Evolutionary conservation across 2,888 invertebrate genomes (phyloP), one percentile per base, ranked within the genome.

Genomic region (Mythimna loreyi): DNA sequence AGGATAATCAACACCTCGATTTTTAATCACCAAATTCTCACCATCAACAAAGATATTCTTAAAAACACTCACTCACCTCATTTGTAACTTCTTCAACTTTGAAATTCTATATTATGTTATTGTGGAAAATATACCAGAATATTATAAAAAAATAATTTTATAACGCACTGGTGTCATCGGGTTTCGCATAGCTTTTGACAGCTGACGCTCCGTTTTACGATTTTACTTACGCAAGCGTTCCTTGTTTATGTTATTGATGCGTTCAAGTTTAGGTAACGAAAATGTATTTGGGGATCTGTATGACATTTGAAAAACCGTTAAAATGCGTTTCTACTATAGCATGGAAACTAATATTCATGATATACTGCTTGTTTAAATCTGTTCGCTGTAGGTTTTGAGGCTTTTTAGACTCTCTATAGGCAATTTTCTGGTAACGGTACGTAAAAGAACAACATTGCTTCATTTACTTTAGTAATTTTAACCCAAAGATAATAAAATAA

Each of bases 11-110:
- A 68, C 66, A 68, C 25, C 45, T 52, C 8, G 16, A 28, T 50
- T 49, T 80, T 53, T 2, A 21, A 53, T 52, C 13, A n/a, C 0
- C 16, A 56, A 40, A 60, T 53, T 28, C 8, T 49, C 23, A 9
- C 6, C 13, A 25, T 33, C 7, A 36, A 33, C 47, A 3, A 23
- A 33, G 13, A 13, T 30, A 63, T 47, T 55, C 5, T n/a, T 5
- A 43, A 25, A 70, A 70, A 49, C n/a, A 11, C 52, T 13, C 21
- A 77, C 87, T 86, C 45, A 87, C 87, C 87, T 87, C 86, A 85
- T 87, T 84, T 82, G 87, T 85, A 67, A 68, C 70, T 79, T 64
- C 63, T 74, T 66, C 19, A 59, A 67, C 45, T 72, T 59, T 53
- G 56, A 58, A 66, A 67, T 67, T 61, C 58, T 50, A 36, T 52